Base-by-base conservation (phyloP, 1,140 invertebrate species). In the Formica selysi region DNA sequence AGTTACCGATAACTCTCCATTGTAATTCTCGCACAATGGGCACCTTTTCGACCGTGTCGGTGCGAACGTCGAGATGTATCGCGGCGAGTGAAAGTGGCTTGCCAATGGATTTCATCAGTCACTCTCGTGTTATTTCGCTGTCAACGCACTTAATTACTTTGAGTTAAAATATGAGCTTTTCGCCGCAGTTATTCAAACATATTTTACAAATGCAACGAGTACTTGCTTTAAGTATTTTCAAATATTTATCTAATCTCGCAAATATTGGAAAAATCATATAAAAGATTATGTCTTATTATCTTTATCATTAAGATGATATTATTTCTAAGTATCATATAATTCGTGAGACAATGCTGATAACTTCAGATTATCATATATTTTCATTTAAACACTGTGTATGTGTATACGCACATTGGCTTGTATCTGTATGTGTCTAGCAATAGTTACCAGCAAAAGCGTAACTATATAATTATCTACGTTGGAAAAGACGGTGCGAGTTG, bases 11-110 rank as follows among this genome's bases (percentile, higher is more conserved):
- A 59, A 41, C 54, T 81, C 16, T 11, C 64, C 57, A 86, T 81
- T 88, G 88, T 89, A 71, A 85, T 89, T 81, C 59, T 54, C 83
- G 36, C 70, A 87, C 87, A 89, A 89, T 86, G 54, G 57, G 76
- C 36, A 64, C 10, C 54, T 81, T 65, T 67, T 89, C 87, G 70
- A 89, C 54, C 87, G 70, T 89, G 76, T 76, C 87, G 87, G 32
- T 10, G 81, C 65, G 79, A 86, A 67, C 67, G 74, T 74, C 54
- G 51, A 83, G 19, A 51, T 64, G 65, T 85, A 87, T 88, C 51
- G 61, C 80, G 13, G 81, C 73, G 19, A 89, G 87, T 87, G 87
- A 88, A 88, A 89, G 87, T 89, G 32, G 29, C 62, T 51, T 78
- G 32, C 54, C 48, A 41, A 61, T 81, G 54, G 67, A 61, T 38